Base-by-base conservation (phyloP, 1,140 invertebrate species). In the Colletes gigas region DNA sequence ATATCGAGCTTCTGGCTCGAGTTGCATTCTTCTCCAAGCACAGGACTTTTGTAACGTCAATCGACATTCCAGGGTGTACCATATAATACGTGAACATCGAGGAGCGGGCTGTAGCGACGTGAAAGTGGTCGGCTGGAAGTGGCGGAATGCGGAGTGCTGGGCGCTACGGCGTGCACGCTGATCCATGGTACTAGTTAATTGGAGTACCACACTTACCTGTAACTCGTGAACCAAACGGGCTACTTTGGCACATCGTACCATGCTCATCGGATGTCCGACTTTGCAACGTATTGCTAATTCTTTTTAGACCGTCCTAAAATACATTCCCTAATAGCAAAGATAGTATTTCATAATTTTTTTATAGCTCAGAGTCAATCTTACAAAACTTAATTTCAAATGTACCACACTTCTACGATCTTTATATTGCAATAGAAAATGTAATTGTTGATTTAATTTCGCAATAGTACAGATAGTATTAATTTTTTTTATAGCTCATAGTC, bases 81-180 rank as follows among this genome's bases (percentile, higher is more conserved):
- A 70, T 77, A 57, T 78, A 80, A 86, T 75, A 83, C 78, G 77
- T 67, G 83, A 84, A 82, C 62, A 87, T 83, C 73, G 70, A 76
- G 70, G 47, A 67, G 71, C 55, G 59, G 55, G 66, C 70, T 62
- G 65, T 54, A 68, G 19, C 81, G 81, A 83, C 76, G 88, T 88
- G 88, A 89, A 89, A 89, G 87, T 84, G 72, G 57, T 41, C 77
- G 72, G 66, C 72, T 85, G 85, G 81, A 83, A 76, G 55, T 69
- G 82, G 44, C 78, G 83, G 86, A 89, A 89, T 89, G 88, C 81
- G 71, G 77, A 84, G 82, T 83, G 65, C 55, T 82, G 65, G 77
- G 76, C 79, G 69, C 66, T 82, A 39, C 71, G 59, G 47, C 70
- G 57, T 68, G 67, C 67, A 67, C 85, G 54, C 57, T 82, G 88